A percentile compares a stretch with the other conserved stretches of the same genome.
phyloP scores from a whole-genome alignment of 2,888 invertebrate species.

The Diogma glabrata region DNA sequence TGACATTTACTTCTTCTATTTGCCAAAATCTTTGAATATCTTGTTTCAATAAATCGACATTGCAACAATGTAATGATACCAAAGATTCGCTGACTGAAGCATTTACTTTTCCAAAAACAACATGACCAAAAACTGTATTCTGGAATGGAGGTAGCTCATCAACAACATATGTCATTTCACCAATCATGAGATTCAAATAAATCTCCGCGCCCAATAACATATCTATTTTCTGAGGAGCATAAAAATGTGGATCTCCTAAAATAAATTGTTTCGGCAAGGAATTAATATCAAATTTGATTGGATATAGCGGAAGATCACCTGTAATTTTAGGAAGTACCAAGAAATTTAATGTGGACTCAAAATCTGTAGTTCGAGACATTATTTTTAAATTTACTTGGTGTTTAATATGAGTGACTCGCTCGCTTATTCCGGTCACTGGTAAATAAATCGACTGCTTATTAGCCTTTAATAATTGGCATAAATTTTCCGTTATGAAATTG shows the following conservation, averaged over 20 bases:
- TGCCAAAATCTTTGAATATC: neutral
- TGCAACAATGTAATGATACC: neutral
- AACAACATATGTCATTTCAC: neutral
- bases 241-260: neutral
- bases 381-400: neutral
- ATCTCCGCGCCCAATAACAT: neutral
- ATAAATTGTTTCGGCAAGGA: neutral
- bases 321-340: neutral
- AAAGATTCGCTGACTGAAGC: neutral
- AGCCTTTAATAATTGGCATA: neutral
- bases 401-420: neutral
- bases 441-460: neutral
- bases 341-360: neutral
- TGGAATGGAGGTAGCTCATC: neutral
- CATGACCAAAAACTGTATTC: neutral
- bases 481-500: neutral
- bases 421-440: neutral
- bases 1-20: neutral
- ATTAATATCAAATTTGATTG: neutral
- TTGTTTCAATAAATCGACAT: neutral
- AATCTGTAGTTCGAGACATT: neutral
- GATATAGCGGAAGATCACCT: neutral
- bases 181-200: neutral
- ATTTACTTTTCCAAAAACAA: neutral
- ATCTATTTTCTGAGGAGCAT: neutral